phyloP scores from a whole-genome alignment of 2,113 vertebrate genomes.

The Corynorhinus townsendii region DNA sequence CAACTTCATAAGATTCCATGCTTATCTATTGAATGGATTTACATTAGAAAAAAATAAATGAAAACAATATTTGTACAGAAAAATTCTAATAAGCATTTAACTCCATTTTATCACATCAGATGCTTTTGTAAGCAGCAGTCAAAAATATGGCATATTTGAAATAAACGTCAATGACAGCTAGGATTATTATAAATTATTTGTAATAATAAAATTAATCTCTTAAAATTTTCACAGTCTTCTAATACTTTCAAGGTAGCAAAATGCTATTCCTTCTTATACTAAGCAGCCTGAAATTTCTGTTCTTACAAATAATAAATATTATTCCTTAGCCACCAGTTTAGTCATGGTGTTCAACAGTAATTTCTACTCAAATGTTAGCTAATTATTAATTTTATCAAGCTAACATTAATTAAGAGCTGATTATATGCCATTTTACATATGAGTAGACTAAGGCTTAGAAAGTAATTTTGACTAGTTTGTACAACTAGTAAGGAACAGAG shows the following conservation, averaged over 20 bases:
- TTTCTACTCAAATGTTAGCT: not conserved
- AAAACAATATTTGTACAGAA: constrained; percentile 2
- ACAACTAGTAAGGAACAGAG: not conserved
- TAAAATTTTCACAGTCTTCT: not conserved
- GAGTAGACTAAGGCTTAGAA: not conserved
- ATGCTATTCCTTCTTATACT: not conserved
- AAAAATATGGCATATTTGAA: not conserved
- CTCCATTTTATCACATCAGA: not conserved
- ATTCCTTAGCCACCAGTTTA: not conserved
- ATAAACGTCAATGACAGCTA: not conserved
- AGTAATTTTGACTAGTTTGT: not conserved
- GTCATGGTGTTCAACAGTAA: not conserved
- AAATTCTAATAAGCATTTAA: not conserved
- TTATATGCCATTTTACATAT: not conserved
- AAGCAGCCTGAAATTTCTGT: not conserved
- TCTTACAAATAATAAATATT: constrained; percentile 3
- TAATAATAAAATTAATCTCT: not conserved
- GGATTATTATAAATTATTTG: not conserved
- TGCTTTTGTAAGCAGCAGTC: not conserved
- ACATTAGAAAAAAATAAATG: constrained; percentile 5
- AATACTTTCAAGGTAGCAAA: constrained; percentile 17
- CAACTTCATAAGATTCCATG: not conserved
- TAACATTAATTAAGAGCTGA: not conserved
- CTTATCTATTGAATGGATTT: not conserved
- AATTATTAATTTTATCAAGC: constrained; percentile 7